Base-by-base conservation (phyloP, 2,113 vertebrate species). In the Potamarius usumacintae region DNA sequence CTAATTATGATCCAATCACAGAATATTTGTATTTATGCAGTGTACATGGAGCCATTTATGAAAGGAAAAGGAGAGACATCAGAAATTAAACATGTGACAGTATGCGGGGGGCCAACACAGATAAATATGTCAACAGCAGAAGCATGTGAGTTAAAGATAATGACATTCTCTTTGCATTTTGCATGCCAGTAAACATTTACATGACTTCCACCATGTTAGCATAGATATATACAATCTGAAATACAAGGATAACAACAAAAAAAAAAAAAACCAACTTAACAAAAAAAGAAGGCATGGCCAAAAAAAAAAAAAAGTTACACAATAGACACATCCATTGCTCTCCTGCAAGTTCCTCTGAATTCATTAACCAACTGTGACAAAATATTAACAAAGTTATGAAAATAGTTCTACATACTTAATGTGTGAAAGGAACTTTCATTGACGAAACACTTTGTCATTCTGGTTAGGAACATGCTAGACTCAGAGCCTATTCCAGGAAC, bases 151-250 rank as follows among this genome's bases (percentile, higher is more conserved):
- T 17, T 60, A 27, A 0, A 69, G 12, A 83, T 50, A 83, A 42
- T 2, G 9, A 48, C 5, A 52, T 48, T 63, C 9, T 65, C 53
- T 57, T 22, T 52, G 72, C 17, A 74, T 48, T 48, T 84, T 58
- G 62, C 74, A 71, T 42, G 42, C 52, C 27, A 27, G 83, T 80
- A 80, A 79, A 84, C 53, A 78, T 77, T 25, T 65, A 11, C 8
- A 69, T 55, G 55, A 30, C 42, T 53, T 18, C 55, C 42, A 69
- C 25, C 30, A n/a, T 14, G 57, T 57, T 78, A 83, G 81, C 34
- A 63, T 25, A 74, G 20, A 77, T 81, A 86, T 78, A 72, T 30
- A 84, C 22, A 81, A 72, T 55, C 42, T 84, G 55, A 76, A 30
- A 72, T 63, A 76, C 55, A 81, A 74, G 12, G 52, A 50, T 77